These are phyloP conservation scores for Nezara viridula DNA, from an alignment of 2,888 invertebrate genomes.

Conservation along the genomic window DNA sequence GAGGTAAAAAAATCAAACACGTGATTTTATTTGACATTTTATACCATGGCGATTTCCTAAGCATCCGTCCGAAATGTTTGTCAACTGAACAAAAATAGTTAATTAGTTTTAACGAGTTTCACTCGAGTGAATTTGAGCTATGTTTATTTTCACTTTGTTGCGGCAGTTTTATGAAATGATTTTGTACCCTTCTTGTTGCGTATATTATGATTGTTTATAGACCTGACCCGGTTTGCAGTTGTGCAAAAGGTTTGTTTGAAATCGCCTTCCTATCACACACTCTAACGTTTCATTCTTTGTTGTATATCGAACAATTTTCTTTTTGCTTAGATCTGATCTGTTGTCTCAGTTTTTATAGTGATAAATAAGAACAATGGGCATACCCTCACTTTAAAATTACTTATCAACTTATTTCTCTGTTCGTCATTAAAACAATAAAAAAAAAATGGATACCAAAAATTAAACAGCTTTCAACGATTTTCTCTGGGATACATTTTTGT, in stretches of 20 bases:
- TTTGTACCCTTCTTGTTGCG: not conserved
- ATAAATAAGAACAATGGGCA: not conserved
- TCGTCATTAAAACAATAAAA: too few relatives aligned
- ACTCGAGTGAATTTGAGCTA: not conserved
- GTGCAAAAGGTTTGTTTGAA: not conserved
- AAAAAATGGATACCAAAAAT: too few relatives aligned
- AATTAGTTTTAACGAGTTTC: conserved; percentile 8
- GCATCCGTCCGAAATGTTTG: not conserved
- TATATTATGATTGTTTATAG: conserved; percentile 1
- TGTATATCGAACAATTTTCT: not conserved
- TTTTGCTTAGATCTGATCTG: not conserved
- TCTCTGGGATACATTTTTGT: too few relatives aligned
- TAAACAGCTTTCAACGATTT: too few relatives aligned
- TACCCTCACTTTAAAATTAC: too few relatives aligned
- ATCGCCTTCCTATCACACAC: not conserved
- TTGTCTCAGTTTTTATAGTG: not conserved
- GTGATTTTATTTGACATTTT: not conserved
- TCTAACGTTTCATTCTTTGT: not conserved
- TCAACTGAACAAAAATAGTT: not conserved
- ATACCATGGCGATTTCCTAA: not conserved
- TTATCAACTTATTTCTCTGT: too few relatives aligned
- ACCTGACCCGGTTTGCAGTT: not conserved
- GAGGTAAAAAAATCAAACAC: not conserved
- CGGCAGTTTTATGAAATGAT: conserved; percentile 13
- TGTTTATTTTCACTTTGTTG: conserved; percentile 28